These are phyloP conservation scores for Thalassarche chlororhynchos DNA, from an alignment of 2,113 vertebrate genomes.

Conservation along the genomic window DNA sequence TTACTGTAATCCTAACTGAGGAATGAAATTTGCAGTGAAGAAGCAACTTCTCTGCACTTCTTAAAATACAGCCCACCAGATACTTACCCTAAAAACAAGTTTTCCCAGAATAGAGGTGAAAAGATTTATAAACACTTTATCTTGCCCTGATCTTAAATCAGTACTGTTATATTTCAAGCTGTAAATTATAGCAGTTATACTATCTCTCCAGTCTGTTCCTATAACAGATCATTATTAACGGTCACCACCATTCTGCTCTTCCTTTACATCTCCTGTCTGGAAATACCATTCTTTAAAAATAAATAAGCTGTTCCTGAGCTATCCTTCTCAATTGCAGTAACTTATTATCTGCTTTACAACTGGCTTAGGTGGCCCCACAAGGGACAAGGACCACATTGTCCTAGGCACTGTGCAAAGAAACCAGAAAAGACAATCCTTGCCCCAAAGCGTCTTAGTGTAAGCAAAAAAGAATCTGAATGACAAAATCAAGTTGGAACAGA, in stretches of 20 bases:
- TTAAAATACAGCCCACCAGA: neutral
- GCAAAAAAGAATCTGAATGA: neutral
- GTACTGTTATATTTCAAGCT: neutral
- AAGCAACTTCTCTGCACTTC: neutral
- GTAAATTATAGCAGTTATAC: neutral
- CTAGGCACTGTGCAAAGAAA: neutral
- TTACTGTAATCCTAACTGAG: neutral
- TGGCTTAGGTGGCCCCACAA: neutral
- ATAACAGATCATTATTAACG: neutral
- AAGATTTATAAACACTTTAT: neutral
- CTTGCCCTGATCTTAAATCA: neutral
- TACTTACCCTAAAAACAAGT: neutral
- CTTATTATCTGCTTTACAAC: neutral
- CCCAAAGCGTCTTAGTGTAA: neutral
- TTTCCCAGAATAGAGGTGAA: neutral
- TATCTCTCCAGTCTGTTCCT: neutral
- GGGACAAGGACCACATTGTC: neutral
- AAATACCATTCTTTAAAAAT: neutral
- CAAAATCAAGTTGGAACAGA: neutral
- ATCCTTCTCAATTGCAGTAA: neutral
- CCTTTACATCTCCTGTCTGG: neutral
- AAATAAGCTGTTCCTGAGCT: neutral
- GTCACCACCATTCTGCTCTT: neutral
- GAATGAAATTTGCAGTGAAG: neutral
- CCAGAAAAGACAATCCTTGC: neutral